Conservation (phyloP, 1,140 invertebrate species). For the Rhagoletis zephyria region DNA sequence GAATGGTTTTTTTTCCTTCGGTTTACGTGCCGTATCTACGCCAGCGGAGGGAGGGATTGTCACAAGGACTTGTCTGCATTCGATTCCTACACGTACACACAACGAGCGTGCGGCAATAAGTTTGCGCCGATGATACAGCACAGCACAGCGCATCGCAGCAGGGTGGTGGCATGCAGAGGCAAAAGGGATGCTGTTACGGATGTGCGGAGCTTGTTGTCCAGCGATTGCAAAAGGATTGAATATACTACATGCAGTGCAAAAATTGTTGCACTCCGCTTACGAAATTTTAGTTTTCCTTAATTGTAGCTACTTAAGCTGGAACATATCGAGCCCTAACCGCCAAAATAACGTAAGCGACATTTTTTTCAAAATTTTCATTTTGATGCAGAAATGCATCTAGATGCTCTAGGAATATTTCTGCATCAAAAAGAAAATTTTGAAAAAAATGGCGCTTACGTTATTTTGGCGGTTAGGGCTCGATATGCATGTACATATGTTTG, state of each 20-base stretch:
- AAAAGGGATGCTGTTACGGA: conserved; percentile 31
- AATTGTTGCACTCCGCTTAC: neutral
- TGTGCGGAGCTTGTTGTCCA: conserved; percentile 27
- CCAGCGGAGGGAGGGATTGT: conserved; percentile 34
- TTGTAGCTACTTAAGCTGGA: too few relatives aligned
- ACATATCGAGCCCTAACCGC: too few relatives aligned
- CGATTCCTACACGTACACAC: conserved; percentile 60
- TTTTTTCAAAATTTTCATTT: too few relatives aligned
- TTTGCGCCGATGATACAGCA: neutral
- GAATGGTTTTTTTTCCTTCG: neutral
- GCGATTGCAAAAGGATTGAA: conserved; percentile 8
- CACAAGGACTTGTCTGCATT: conserved; percentile 71
- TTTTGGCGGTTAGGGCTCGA: too few relatives aligned
- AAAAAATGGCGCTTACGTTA: too few relatives aligned
- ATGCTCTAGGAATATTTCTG: too few relatives aligned
- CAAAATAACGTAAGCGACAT: too few relatives aligned
- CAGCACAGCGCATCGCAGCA: neutral
- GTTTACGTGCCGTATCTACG: conserved; percentile 21
- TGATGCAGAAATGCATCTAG: too few relatives aligned
- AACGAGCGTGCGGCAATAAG: neutral
- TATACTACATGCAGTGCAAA: neutral
- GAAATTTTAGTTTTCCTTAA: too few relatives aligned
- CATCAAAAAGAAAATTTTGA: too few relatives aligned
- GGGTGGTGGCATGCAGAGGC: conserved; percentile 44
- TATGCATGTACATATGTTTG: too few relatives aligned